Percentiles rank a stretch among this genome's conserved stretches.
Conservation (phyloP, 2,113 vertebrate species). For the Anolis carolinensis region DNA sequence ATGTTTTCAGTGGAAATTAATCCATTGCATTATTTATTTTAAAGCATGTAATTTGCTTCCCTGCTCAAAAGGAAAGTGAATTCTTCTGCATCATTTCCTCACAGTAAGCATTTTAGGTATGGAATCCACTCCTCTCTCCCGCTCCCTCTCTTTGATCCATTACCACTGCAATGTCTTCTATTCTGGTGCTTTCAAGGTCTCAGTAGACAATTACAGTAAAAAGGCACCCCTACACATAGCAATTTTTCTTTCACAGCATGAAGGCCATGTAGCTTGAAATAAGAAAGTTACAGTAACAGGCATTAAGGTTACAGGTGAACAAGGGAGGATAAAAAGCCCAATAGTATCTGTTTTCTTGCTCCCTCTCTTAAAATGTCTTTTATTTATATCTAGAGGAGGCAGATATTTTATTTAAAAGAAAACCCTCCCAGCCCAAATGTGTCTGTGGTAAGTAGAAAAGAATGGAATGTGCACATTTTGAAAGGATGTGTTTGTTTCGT, state of each 20-base stretch:
- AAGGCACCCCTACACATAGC: fast-evolving
- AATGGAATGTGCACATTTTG: not conserved
- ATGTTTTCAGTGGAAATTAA: not conserved
- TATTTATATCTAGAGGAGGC: not conserved
- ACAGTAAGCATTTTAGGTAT: not conserved
- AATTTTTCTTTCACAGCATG: slow-evolving; percentile 1
- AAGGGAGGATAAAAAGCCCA: slow-evolving; percentile 5
- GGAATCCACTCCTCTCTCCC: not conserved
- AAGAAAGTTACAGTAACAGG: slow-evolving; percentile 10
- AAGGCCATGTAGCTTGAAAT: slow-evolving; percentile 9
- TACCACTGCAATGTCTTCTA: not conserved
- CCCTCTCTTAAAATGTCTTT: not conserved
- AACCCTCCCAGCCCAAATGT: not conserved
- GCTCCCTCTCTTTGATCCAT: not conserved
- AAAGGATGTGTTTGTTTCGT: not conserved
- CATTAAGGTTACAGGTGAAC: slow-evolving; percentile 13
- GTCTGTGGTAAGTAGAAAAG: not conserved
- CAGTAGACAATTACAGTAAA: slow-evolving; percentile 13
- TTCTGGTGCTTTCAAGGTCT: slow-evolving; percentile 7
- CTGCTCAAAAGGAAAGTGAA: not conserved
- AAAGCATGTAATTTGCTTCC: not conserved
- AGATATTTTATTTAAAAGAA: not conserved
- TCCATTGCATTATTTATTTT: not conserved
- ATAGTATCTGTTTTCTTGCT: not conserved
- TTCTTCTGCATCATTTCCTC: not conserved